A percentile compares a stretch with the other conserved stretches of the same genome.
phyloP scores from a whole-genome alignment of 2,113 vertebrate species.

The Cricetomys ansorgei region DNA sequence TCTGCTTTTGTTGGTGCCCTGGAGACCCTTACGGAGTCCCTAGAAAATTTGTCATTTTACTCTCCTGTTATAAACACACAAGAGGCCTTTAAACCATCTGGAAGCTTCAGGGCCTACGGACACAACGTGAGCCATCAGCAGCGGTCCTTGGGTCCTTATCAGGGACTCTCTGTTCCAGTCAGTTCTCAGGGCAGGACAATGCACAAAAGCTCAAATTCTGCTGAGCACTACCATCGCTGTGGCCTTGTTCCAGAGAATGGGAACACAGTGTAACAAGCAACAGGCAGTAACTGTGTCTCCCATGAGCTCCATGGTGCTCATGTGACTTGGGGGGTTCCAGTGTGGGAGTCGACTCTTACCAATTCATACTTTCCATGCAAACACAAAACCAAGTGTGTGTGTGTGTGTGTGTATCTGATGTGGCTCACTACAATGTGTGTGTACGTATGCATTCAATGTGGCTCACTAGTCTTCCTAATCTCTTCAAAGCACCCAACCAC shows the following conservation, averaged over 20 bases:
- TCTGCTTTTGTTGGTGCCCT: constrained; percentile 56
- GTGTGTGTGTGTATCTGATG: too few relatives aligned
- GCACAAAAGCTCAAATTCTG: not conserved
- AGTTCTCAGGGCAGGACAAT: not conserved
- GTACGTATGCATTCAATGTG: not conserved
- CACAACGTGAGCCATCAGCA: not conserved
- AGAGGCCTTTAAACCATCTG: not conserved
- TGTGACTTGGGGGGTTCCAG: not conserved
- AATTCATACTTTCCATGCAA: fast-evolving
- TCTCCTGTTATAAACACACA: not conserved
- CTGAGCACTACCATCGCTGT: fast-evolving
- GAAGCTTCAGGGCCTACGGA: not conserved
- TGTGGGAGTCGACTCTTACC: not conserved
- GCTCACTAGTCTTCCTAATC: not conserved
- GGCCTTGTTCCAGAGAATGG: not conserved
- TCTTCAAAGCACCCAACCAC: not conserved
- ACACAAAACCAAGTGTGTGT: too few relatives aligned
- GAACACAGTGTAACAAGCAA: not conserved
- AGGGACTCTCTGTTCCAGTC: not conserved
- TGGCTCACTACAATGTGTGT: not conserved
- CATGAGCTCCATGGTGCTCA: not conserved
- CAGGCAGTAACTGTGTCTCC: not conserved
- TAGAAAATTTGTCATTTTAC: not conserved
- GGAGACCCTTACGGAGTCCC: constrained; percentile 39
- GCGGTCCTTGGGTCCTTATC: not conserved